These are phyloP conservation scores for Galaxea fascicularis DNA, from an alignment of 92 coral and sea anemone species.

Conservation along the genomic window DNA sequence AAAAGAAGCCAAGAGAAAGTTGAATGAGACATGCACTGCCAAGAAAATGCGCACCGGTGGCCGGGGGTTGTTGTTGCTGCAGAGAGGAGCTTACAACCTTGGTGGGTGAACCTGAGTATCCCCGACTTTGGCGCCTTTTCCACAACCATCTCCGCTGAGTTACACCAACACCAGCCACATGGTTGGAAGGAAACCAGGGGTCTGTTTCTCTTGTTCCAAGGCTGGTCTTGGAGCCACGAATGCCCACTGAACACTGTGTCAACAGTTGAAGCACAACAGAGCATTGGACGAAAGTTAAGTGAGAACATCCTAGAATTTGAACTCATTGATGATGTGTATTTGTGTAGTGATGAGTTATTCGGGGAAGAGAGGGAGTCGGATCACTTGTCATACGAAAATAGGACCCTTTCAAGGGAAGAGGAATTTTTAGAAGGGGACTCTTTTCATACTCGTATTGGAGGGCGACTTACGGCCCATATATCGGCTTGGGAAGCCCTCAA, in stretches of 20 bases:
- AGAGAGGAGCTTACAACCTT: constrained; percentile 29
- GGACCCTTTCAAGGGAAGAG: no score
- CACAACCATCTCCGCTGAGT: constrained; percentile 37
- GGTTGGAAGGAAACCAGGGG: no score
- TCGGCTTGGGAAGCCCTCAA: no score
- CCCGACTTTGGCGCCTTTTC: not conserved
- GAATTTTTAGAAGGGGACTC: no score
- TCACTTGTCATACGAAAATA: not conserved
- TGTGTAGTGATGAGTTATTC: constrained; percentile 5
- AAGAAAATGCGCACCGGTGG: constrained; percentile 16
- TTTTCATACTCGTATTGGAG: no score
- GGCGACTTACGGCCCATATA: no score
- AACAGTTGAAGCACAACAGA: constrained; percentile 19
- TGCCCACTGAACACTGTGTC: constrained; percentile 54
- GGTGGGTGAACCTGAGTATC: constrained; percentile 36
- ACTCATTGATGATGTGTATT: no score
- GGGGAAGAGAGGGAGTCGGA: constrained; percentile 23
- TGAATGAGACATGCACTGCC: no score
- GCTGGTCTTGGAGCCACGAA: constrained; percentile 61
- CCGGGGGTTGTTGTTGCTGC: constrained; percentile 30
- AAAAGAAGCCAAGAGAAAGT: no score
- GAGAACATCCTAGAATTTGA: no score
- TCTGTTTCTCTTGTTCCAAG: constrained; percentile 62
- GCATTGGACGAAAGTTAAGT: no score
- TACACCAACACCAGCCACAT: not conserved